Evolutionary conservation across 1,140 invertebrate species (phyloP).

Genomic region (Sarcophaga peregrina): DNA sequence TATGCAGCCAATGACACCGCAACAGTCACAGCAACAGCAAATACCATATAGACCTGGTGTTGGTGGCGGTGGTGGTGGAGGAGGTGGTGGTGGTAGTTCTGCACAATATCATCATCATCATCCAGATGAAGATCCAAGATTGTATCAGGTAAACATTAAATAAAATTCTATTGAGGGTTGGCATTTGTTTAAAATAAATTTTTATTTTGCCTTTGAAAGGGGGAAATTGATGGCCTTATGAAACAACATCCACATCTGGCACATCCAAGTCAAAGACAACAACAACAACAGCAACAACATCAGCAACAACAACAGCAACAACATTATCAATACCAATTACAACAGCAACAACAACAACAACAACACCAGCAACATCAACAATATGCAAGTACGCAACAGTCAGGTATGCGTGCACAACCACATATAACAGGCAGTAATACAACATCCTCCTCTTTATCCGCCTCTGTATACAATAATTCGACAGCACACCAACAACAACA

Average conservation of each 20-base stretch:
- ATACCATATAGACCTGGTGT: slow-evolving; percentile 48
- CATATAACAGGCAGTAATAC: slow-evolving; percentile 43
- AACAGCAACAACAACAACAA: slow-evolving; percentile 47
- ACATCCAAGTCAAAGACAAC: slow-evolving; percentile 68
- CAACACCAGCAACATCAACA: slow-evolving; percentile 51
- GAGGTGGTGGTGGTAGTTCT: slow-evolving; percentile 42
- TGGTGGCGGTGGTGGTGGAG: slow-evolving; percentile 34
- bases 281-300: slow-evolving; percentile 51
- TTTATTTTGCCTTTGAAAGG: slow-evolving; percentile 59
- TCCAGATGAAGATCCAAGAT: slow-evolving; percentile 73
- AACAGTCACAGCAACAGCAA: slow-evolving; percentile 55
- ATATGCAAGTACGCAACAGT: slow-evolving; percentile 42
- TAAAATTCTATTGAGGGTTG: neutral
- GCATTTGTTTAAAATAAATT: neutral
- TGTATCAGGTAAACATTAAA: slow-evolving; percentile 68
- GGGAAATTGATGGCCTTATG: slow-evolving; percentile 81
- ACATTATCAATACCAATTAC: slow-evolving; percentile 55
- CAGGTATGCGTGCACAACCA: slow-evolving; percentile 8
- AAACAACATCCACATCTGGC: slow-evolving; percentile 77
- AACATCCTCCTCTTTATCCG: slow-evolving; percentile 33
- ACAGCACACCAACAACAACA: slow-evolving; percentile 30
- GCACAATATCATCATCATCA: slow-evolving; percentile 50
- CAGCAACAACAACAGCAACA: slow-evolving; percentile 63
- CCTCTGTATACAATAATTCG: neutral
- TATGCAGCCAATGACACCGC: slow-evolving; percentile 55